Percentiles rank a stretch among this genome's conserved stretches.
Evolutionary conservation across 2,888 invertebrate species (phyloP).

Genomic region (Gari tellinella): DNA sequence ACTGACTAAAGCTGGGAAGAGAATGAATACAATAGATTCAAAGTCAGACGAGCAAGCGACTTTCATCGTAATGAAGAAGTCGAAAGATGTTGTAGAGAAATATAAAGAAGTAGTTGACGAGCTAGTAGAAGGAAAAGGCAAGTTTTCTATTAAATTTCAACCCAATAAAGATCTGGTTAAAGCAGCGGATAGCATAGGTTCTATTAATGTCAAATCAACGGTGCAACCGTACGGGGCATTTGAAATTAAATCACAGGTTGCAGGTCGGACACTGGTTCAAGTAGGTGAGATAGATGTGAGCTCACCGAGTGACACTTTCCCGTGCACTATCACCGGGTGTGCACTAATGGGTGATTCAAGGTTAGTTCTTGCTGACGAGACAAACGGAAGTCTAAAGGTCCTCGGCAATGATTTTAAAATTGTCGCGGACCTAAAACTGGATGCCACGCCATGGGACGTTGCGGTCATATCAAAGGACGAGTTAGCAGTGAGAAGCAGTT

Average conservation of each 20-base stretch:
- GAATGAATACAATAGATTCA: slow-evolving; percentile 23
- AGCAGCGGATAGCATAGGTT: slow-evolving; percentile 47
- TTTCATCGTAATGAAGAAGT: slow-evolving; percentile 38
- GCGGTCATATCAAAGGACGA: slow-evolving; percentile 27
- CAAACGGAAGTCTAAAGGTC: slow-evolving; percentile 41
- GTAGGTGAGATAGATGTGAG: slow-evolving; percentile 42
- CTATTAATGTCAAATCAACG: slow-evolving; percentile 46
- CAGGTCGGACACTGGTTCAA: slow-evolving; percentile 16
- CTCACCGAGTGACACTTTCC: slow-evolving; percentile 22
- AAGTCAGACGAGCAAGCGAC: slow-evolving; percentile 22
- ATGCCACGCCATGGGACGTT: slow-evolving; percentile 48
- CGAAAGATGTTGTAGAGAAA: slow-evolving; percentile 23
- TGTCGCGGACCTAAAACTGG: slow-evolving; percentile 13
- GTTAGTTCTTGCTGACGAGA: slow-evolving; percentile 45
- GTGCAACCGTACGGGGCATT: slow-evolving; percentile 28
- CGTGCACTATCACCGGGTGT: slow-evolving; percentile 48
- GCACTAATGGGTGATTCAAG: slow-evolving; percentile 26
- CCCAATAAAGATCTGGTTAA: slow-evolving; percentile 35
- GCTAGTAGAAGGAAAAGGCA: slow-evolving; percentile 30
- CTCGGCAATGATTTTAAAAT: slow-evolving; percentile 11
- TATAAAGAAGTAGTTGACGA: slow-evolving; percentile 42
- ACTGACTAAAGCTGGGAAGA: slow-evolving; percentile 27
- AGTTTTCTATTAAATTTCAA: slow-evolving; percentile 37
- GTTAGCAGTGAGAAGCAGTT: slow-evolving; percentile 44
- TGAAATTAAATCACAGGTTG: neutral